phyloP scores from a whole-genome alignment of 2,797 vertebrate species.

The Cephalopachus bancanus region DNA sequence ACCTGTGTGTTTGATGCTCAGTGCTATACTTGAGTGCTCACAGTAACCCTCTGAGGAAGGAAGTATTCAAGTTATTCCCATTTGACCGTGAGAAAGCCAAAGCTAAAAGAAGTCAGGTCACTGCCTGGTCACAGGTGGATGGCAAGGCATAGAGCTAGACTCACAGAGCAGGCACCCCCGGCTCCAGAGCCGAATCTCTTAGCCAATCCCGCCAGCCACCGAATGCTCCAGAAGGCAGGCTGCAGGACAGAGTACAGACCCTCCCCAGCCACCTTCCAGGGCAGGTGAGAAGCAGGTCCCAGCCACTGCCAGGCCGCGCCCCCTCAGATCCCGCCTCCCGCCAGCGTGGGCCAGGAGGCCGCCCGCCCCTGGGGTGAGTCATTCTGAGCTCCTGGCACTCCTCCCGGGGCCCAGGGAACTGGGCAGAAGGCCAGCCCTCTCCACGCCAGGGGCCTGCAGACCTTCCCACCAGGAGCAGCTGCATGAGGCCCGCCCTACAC shows the following conservation, averaged over 20 bases:
- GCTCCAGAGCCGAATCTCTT: neutral
- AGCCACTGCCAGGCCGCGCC: neutral
- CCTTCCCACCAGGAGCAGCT: slow-evolving; percentile 61
- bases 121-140: neutral
- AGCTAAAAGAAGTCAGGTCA: neutral
- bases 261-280: neutral
- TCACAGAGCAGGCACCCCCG: neutral
- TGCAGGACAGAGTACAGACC: neutral
- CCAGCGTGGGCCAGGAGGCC: neutral
- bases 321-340: slow-evolving; percentile 8
- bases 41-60: neutral
- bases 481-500: slow-evolving; percentile 76
- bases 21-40: fast-evolving
- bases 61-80: neutral
- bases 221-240: neutral
- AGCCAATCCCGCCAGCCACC: neutral
- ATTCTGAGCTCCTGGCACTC: slow-evolving; percentile 53
- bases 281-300: neutral
- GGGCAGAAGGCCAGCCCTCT: slow-evolving; percentile 71
- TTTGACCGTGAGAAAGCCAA: neutral
- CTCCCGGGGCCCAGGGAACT: slow-evolving; percentile 63
- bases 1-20: neutral
- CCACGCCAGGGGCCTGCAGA: slow-evolving; percentile 57
- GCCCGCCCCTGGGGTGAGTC: slow-evolving; percentile 58
- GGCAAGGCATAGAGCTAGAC: neutral